phyloP scores from a whole-genome alignment of 2,113 vertebrate genomes.

The Marmota flaviventris region DNA sequence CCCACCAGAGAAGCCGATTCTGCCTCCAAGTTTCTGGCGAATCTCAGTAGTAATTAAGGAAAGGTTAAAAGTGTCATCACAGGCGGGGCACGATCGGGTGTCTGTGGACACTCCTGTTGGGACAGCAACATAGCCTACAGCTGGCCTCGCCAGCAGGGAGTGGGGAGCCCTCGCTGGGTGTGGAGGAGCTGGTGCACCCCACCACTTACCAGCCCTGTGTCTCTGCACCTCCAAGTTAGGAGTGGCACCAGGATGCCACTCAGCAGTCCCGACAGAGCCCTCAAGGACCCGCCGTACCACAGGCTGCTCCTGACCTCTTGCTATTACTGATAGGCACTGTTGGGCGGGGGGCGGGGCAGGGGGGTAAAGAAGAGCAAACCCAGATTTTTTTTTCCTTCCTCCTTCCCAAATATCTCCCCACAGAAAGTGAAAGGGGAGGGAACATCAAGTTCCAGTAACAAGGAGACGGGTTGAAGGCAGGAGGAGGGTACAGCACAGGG shows the following conservation, averaged over 20 bases:
- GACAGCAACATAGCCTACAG: not conserved
- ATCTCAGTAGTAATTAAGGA: not conserved
- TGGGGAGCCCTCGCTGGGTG: not conserved
- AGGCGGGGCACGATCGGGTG: not conserved
- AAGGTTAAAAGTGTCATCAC: not conserved
- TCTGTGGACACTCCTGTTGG: not conserved
- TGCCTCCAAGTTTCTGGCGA: not conserved
- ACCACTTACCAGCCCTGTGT: not conserved
- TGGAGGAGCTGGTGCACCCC: not conserved
- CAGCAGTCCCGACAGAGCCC: rapidly evolving
- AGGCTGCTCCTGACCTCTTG: rapidly evolving
- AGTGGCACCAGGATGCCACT: rapidly evolving
- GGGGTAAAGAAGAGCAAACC: not conserved
- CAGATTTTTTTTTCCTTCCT: not conserved
- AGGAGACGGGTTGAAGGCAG: not conserved
- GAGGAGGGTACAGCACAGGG: not conserved
- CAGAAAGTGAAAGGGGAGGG: not conserved
- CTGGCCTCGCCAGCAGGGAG: not conserved
- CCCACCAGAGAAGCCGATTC: not conserved
- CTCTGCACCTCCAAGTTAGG: not conserved
- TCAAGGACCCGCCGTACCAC: no score
- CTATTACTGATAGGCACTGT: not conserved
- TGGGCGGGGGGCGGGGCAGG: no score
- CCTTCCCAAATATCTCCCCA: not conserved
- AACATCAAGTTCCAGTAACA: rapidly evolving